phyloP scores from a whole-genome alignment of 2,888 invertebrate species.

The Sepioteuthis lessoniana region DNA sequence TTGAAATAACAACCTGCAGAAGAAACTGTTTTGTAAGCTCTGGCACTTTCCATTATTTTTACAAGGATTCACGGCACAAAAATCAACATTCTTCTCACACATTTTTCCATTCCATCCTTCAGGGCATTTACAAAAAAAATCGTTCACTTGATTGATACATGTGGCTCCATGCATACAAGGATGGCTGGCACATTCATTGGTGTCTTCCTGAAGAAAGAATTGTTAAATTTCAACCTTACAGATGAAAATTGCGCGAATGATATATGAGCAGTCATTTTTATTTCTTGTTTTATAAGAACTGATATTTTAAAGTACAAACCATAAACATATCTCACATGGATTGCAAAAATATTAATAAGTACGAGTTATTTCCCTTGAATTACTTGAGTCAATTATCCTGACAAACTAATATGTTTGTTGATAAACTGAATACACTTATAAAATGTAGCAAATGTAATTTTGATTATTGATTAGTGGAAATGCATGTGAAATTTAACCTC shows the following conservation, averaged over 20 bases:
- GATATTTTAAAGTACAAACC: not conserved
- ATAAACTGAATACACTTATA: too few relatives aligned
- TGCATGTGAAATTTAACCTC: too few relatives aligned
- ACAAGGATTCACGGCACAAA: conserved; percentile 53
- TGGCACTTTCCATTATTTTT: conserved; percentile 55
- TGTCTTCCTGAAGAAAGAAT: conserved; percentile 78
- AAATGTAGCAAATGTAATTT: too few relatives aligned
- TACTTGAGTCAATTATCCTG: not conserved
- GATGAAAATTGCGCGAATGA: conserved; percentile 49
- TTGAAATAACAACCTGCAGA: conserved; percentile 56
- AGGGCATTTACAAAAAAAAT: conserved; percentile 57
- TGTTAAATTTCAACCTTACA: not conserved
- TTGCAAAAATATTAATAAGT: not conserved
- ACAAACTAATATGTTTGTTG: not conserved
- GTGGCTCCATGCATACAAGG: conserved; percentile 95
- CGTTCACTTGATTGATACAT: conserved; percentile 73
- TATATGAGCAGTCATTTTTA: not conserved
- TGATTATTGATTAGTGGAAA: too few relatives aligned
- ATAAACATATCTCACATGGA: not conserved
- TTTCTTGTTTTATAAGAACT: not conserved
- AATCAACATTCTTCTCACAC: conserved; percentile 54
- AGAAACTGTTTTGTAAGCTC: conserved; percentile 51
- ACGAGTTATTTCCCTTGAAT: not conserved
- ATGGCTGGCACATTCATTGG: conserved; percentile 92
- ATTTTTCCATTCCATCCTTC: conserved; percentile 58